These are phyloP conservation scores for Lasioglossum baleicum DNA, from an alignment of 1,140 invertebrate species.

Conservation along the genomic window DNA sequence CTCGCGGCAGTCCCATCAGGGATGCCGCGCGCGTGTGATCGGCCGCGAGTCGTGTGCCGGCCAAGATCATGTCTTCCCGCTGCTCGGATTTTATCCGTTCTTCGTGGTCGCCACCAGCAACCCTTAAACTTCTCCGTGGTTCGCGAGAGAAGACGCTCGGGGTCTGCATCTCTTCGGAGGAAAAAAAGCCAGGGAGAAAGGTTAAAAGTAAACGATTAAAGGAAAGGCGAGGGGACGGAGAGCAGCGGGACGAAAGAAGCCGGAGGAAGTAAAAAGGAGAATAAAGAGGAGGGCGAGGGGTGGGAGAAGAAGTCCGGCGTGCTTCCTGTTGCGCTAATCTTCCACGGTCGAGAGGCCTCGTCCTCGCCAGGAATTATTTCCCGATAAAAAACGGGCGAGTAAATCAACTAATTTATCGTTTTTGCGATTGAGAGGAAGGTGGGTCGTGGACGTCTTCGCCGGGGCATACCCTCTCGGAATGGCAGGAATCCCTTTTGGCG, in stretches of 20 bases:
- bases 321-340: slow-evolving; percentile 47
- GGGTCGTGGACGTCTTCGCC: slow-evolving; percentile 37
- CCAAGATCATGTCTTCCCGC: slow-evolving; percentile 59
- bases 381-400: slow-evolving; percentile 71
- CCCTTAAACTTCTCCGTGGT: slow-evolving; percentile 46
- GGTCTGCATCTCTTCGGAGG: no score
- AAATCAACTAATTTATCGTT: slow-evolving; percentile 79
- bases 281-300: not conserved
- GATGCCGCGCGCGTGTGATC: slow-evolving; percentile 71
- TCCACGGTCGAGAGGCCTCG: slow-evolving; percentile 16
- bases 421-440: slow-evolving; percentile 69
- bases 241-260: slow-evolving; percentile 19
- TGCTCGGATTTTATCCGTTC: slow-evolving; percentile 68
- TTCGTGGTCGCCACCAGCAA: slow-evolving; percentile 52
- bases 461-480: slow-evolving; percentile 65
- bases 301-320: slow-evolving; percentile 15
- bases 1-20: slow-evolving; percentile 60
- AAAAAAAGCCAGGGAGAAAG: not conserved
- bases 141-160: no score
- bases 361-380: slow-evolving; percentile 61
- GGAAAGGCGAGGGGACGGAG: not conserved
- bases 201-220: slow-evolving; percentile 21
- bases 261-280: not conserved
- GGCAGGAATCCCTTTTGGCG: slow-evolving; percentile 75
- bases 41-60: slow-evolving; percentile 65